phyloP scores from a whole-genome alignment of 2,888 invertebrate genomes.

The Diplolepis rosae region DNA sequence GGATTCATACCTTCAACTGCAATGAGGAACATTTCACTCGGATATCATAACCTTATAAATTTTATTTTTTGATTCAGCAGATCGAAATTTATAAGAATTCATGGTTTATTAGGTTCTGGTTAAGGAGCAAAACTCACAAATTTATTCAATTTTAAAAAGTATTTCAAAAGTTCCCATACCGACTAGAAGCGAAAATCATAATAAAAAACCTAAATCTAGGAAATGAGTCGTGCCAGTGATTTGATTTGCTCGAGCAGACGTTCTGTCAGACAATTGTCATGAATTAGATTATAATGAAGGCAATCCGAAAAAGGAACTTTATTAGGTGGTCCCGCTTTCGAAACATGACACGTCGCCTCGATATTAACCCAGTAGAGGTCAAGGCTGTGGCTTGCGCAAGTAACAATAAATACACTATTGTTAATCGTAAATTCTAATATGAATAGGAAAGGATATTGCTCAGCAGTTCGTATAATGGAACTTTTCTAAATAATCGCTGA shows the following conservation, averaged over 20 bases:
- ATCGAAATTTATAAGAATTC: too few relatives aligned
- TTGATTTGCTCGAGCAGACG: neutral
- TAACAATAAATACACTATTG: slow-evolving; percentile 53
- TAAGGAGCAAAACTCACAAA: too few relatives aligned
- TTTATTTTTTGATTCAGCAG: too few relatives aligned
- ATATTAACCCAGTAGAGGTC: slow-evolving; percentile 48
- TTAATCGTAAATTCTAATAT: slow-evolving; percentile 51
- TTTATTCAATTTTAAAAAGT: too few relatives aligned
- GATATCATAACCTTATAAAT: too few relatives aligned
- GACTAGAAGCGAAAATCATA: too few relatives aligned
- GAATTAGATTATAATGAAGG: neutral
- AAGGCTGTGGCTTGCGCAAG: slow-evolving; percentile 53
- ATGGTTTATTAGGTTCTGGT: too few relatives aligned
- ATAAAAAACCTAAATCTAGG: too few relatives aligned
- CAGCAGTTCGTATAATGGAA: slow-evolving; percentile 62
- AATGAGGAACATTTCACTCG: too few relatives aligned
- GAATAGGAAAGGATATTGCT: slow-evolving; percentile 61
- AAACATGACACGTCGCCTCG: slow-evolving; percentile 36
- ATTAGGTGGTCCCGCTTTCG: slow-evolving; percentile 19
- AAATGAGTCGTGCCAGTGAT: too few relatives aligned
- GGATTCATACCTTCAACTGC: too few relatives aligned
- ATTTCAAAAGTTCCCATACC: too few relatives aligned
- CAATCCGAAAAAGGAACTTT: neutral
- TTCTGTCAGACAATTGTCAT: neutral
- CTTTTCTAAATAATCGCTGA: slow-evolving; percentile 61